These are phyloP conservation scores for Harpagoxenus sublaevis DNA, from an alignment of 2,888 invertebrate genomes.

Conservation along the genomic window DNA sequence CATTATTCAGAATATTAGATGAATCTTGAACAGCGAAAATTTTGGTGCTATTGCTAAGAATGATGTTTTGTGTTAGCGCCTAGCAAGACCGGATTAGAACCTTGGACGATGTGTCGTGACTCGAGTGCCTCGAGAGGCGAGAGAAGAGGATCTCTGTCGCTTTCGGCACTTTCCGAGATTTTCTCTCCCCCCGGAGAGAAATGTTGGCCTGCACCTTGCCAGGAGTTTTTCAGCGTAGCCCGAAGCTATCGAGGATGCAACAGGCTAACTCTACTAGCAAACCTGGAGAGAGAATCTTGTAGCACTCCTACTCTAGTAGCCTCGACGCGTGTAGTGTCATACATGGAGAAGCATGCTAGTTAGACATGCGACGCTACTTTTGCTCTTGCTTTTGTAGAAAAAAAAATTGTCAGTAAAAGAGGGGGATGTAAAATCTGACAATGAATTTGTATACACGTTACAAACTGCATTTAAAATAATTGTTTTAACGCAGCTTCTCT, in stretches of 20 bases:
- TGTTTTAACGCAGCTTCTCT: not conserved
- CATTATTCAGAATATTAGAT: not conserved
- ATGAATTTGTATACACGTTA: not conserved
- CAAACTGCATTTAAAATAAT: not conserved
- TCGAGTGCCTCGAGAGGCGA: slow-evolving; percentile 61
- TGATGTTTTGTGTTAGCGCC: not conserved
- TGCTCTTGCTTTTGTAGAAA: slow-evolving; percentile 54
- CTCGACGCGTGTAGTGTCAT: slow-evolving; percentile 85
- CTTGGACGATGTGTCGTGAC: slow-evolving; percentile 58
- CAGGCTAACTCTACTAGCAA: slow-evolving; percentile 84
- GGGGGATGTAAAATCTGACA: not conserved
- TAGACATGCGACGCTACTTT: slow-evolving; percentile 74
- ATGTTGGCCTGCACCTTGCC: slow-evolving; percentile 56
- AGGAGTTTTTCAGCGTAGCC: slow-evolving; percentile 79
- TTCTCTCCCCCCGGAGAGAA: slow-evolving; percentile 56
- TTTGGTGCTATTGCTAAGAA: slow-evolving; percentile 35
- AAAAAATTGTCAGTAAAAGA: slow-evolving; percentile 8
- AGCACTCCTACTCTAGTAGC: slow-evolving; percentile 83
- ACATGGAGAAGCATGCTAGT: slow-evolving; percentile 84
- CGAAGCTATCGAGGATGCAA: slow-evolving; percentile 84
- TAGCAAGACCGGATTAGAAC: slow-evolving; percentile 55
- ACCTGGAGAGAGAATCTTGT: slow-evolving; percentile 81
- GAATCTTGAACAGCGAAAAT: not conserved
- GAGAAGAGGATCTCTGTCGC: slow-evolving; percentile 64
- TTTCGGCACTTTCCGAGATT: slow-evolving; percentile 70